Conservation (phyloP, 2,888 invertebrate species). For the Philereme vetulata region DNA sequence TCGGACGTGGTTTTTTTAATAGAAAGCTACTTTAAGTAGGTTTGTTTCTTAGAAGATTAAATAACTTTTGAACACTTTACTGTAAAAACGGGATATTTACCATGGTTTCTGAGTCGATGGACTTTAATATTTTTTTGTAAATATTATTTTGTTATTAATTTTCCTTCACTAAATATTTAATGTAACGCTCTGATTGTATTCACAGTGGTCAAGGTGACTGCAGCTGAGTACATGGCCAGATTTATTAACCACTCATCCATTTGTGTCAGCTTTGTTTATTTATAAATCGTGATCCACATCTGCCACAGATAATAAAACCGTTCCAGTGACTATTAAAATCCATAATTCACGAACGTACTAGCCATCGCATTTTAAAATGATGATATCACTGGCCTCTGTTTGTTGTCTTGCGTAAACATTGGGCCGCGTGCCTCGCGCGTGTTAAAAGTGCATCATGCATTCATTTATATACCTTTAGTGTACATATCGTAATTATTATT, state of each 20-base stretch:
- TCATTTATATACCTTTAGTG: background rate
- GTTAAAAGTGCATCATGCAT: conserved; percentile 33
- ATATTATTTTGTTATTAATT: background rate
- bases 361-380: conserved; percentile 34
- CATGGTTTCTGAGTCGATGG: too few species aligned
- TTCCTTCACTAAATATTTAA: conserved; percentile 7
- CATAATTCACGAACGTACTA: conserved; percentile 30
- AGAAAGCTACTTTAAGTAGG: too few species aligned
- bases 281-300: conserved; percentile 36
- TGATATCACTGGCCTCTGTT: conserved; percentile 46
- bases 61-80: too few species aligned
- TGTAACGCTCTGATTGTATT: background rate
- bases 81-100: too few species aligned
- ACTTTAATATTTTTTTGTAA: too few species aligned
- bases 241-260: conserved; percentile 25
- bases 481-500: too few species aligned
- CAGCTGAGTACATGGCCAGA: conserved; percentile 12
- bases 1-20: too few species aligned
- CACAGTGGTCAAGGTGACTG: conserved; percentile 15
- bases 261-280: conserved; percentile 32
- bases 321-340: conserved; percentile 33
- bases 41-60: too few species aligned
- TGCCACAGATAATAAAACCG: conserved; percentile 19
- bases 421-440: conserved; percentile 26
- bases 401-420: conserved; percentile 44